Base-by-base conservation (phyloP, 2,113 vertebrate genomes). In the Microcebus jonahi region DNA sequence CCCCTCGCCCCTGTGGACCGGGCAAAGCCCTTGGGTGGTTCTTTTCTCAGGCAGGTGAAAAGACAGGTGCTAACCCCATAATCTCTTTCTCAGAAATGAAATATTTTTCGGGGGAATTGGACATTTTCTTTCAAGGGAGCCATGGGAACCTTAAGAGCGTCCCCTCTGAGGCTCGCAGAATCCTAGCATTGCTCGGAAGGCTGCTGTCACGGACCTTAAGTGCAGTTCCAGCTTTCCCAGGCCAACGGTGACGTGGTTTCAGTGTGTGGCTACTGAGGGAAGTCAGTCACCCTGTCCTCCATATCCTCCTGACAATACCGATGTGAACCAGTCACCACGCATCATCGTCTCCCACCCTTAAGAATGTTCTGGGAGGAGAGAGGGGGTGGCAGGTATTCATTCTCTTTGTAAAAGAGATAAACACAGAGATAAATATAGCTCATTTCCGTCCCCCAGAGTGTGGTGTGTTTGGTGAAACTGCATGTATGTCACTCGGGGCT, bases 401-500 rank as follows among this genome's bases (percentile, higher is more conserved):
- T 20, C 50, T 36, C 8, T 70, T 20, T 29, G 31, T 42, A 29
- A n/a, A 65, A 57, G 53, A 55, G 31, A 55, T 4, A 3, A 4
- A 4, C 6, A 8, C 57, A 5, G 55, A 55, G n/a, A 55, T 6
- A 3, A 4, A 4, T 8, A 8, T 48, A 5, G 55, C 10, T 36
- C 14, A 10, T 34, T 15, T 10, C 65, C 0, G 0, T 18, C 20
- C 29, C 5, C 68, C 42, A 4, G 55, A 34, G 11, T 39, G 29
- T 34, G 0, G 17, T 4, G 1, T 23, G 18, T n/a, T 75, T 34
- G n/a, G 12, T 4, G 17, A 48, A 6, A 14, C 12, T 17, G 39
- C 2, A 36, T 0, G 39, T 12, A 5, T 13, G 20, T 21, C 25
- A 0, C 13, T 14, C 0, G 7, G 2, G 9, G 20, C 25, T 67